Percentiles rank a stretch among this genome's conserved stretches.
These are phyloP conservation scores for Struthio camelus DNA, from an alignment of 2,113 vertebrate species.

Conservation along the genomic window DNA sequence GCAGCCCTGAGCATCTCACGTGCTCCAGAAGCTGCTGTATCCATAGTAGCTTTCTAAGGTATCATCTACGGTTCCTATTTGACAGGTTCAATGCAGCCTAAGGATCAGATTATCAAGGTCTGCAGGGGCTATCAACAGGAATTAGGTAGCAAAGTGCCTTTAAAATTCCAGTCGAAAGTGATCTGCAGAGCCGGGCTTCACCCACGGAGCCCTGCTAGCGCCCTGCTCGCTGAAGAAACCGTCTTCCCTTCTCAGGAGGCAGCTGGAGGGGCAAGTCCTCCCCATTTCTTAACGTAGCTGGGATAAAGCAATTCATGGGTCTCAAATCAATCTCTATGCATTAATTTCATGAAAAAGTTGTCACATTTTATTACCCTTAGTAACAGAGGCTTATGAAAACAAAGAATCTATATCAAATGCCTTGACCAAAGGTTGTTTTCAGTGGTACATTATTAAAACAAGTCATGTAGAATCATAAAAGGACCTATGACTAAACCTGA, in stretches of 20 bases:
- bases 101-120: neutral
- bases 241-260: neutral
- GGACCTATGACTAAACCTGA: neutral
- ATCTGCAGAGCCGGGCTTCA: neutral
- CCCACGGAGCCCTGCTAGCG: neutral
- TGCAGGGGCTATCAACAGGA: neutral
- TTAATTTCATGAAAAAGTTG: neutral
- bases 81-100: neutral
- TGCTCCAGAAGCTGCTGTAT: neutral
- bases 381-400: neutral
- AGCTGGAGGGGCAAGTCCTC: neutral
- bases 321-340: neutral
- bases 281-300: neutral
- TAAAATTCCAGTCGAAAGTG: neutral
- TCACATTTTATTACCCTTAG: neutral
- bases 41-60: neutral
- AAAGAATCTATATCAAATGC: neutral
- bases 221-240: neutral
- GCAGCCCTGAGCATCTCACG: neutral
- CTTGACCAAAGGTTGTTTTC: conserved; percentile 14
- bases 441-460: neutral
- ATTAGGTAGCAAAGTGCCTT: neutral
- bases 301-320: neutral
- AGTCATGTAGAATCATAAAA: neutral
- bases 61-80: neutral